Evolutionary conservation across 2,888 invertebrate genomes (phyloP).

Genomic region (Drosophila recens): DNA sequence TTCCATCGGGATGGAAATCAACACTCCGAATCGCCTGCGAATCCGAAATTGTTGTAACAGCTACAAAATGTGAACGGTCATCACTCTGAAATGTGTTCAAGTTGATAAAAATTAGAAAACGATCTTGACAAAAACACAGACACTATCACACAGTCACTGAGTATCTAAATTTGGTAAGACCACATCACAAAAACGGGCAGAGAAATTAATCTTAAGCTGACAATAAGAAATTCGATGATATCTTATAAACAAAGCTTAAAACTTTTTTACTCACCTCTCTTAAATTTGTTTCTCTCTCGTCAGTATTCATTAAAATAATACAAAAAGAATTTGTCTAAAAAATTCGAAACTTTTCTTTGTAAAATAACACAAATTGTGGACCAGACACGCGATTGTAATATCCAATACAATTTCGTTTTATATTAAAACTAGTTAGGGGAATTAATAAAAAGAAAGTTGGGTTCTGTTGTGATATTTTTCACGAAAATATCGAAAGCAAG

Average conservation of each 20-base stretch:
- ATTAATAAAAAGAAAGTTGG: slow-evolving; percentile 13
- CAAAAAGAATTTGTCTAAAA: slow-evolving; percentile 18
- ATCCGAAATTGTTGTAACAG: slow-evolving; percentile 96
- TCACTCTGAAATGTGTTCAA: slow-evolving; percentile 53
- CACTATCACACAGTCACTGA: background rate
- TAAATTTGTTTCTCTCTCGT: slow-evolving; percentile 31
- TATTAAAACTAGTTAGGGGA: slow-evolving; percentile 9
- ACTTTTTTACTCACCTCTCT: slow-evolving; percentile 34
- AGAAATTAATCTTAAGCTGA: background rate
- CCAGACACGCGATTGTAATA: slow-evolving; percentile 36
- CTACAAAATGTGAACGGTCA: slow-evolving; percentile 92
- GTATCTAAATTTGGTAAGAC: slow-evolving; percentile 12
- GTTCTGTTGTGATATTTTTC: slow-evolving; percentile 3
- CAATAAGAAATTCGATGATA: background rate
- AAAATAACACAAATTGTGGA: slow-evolving; percentile 12
- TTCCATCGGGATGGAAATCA: slow-evolving; percentile 98
- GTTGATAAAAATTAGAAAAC: background rate
- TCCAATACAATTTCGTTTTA: slow-evolving; percentile 32
- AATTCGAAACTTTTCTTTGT: slow-evolving; percentile 9
- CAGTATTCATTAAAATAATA: slow-evolving; percentile 48
- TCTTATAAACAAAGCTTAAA: background rate
- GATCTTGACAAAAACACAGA: background rate
- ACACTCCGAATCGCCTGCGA: slow-evolving; percentile 98
- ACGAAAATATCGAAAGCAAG: background rate
- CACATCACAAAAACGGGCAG: background rate